Evolutionary conservation across 2,888 invertebrate genomes (phyloP).

Genomic region (Chydorus sphaericus): DNA sequence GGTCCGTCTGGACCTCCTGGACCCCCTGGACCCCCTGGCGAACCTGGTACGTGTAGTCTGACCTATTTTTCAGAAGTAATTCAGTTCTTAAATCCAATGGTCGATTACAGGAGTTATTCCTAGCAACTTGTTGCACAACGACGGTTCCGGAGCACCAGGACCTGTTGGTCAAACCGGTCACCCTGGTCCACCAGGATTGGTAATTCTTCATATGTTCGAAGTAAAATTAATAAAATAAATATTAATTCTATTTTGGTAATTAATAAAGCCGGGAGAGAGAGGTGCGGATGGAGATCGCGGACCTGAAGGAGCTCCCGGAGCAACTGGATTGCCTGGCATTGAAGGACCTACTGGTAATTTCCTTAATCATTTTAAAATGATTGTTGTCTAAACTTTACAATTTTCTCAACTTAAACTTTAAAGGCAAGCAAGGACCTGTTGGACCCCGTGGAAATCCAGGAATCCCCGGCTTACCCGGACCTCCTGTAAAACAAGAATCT

Average conservation of each 20-base stretch:
- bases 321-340: conserved; percentile 41
- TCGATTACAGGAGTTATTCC: no score
- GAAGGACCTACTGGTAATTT: conserved; percentile 40
- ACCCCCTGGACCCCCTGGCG: conserved; percentile 30
- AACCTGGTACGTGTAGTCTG: no score
- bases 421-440: conserved; percentile 33
- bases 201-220: conserved; percentile 22
- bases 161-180: conserved; percentile 38
- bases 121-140: conserved; percentile 9
- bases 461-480: conserved; percentile 42
- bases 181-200: conserved; percentile 39
- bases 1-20: conserved; percentile 35
- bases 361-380: no score
- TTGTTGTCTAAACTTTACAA: no score
- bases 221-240: background rate
- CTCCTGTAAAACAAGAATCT: conserved; percentile 31
- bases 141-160: conserved; percentile 30
- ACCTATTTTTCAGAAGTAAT: no score
- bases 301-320: conserved; percentile 39
- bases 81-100: no score
- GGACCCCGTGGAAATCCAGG: conserved; percentile 45
- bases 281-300: conserved; percentile 31
- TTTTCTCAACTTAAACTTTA: no score
- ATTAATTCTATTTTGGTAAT: background rate
- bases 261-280: conserved; percentile 38